A percentile compares a stretch with the other conserved stretches of the same genome.
phyloP scores from a whole-genome alignment of 1,140 invertebrate species.

The Acromyrmex charruanus region DNA sequence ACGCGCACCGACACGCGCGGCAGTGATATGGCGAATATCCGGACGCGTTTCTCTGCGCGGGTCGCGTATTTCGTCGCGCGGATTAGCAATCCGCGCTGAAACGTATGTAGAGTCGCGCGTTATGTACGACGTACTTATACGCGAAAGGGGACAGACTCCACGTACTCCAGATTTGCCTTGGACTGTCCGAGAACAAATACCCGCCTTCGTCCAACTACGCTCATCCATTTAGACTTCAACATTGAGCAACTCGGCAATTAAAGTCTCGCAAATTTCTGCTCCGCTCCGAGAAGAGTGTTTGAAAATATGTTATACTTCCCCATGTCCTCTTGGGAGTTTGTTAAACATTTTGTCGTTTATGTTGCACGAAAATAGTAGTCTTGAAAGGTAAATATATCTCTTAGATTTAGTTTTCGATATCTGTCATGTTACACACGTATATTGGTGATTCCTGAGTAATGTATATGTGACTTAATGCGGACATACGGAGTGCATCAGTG shows the following conservation, averaged over 20 bases:
- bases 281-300: background rate
- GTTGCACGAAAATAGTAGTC: slow-evolving; percentile 10
- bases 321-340: background rate
- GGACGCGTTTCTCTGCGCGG: slow-evolving; percentile 11
- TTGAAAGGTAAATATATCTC: background rate
- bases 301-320: background rate
- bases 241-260: background rate
- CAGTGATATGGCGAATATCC: slow-evolving; percentile 46
- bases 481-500: slow-evolving; percentile 57
- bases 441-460: slow-evolving; percentile 18
- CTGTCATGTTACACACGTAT: slow-evolving; percentile 1
- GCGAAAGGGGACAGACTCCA: background rate
- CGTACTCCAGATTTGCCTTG: background rate
- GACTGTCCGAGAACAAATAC: background rate
- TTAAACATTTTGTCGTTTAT: background rate
- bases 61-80: slow-evolving; percentile 39
- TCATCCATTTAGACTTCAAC: background rate
- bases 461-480: slow-evolving; percentile 39
- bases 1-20: slow-evolving; percentile 66
- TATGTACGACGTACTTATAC: background rate
- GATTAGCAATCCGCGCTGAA: slow-evolving; percentile 63
- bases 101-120: slow-evolving; percentile 5
- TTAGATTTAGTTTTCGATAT: slow-evolving; percentile 9
- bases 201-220: background rate
- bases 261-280: background rate